phyloP scores from a whole-genome alignment of 2,888 invertebrate genomes.

The Pterobdella sp. region DNA sequence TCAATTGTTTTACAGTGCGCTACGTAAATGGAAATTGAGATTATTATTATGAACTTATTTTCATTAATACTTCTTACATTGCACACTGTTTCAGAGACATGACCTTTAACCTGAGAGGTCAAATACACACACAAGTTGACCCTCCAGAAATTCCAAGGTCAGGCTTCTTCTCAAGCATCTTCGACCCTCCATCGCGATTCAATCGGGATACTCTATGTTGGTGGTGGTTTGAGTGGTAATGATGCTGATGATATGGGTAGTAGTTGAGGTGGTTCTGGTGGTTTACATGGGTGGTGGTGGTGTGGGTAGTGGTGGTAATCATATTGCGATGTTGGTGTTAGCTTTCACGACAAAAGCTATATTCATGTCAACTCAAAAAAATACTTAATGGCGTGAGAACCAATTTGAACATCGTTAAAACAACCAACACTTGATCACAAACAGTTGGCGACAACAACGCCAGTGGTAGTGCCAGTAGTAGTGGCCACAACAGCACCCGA shows the following conservation, averaged over 20 bases:
- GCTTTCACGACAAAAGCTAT: too few relatives aligned
- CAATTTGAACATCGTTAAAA: too few relatives aligned
- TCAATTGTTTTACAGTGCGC: background rate
- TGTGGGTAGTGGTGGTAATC: background rate
- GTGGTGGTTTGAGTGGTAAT: background rate
- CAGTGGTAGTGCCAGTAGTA: too few relatives aligned
- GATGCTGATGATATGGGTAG: background rate
- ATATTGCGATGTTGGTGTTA: background rate
- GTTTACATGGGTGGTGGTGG: background rate
- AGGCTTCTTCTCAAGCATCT: conserved; percentile 20
- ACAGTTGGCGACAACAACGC: too few relatives aligned
- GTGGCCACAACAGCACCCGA: too few relatives aligned
- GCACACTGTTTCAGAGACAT: background rate
- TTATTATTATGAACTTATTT: too few relatives aligned
- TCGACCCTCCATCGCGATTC: background rate
- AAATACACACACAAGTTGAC: background rate
- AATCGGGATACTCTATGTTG: conserved; percentile 19
- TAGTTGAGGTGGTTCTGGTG: background rate
- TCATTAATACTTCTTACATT: too few relatives aligned
- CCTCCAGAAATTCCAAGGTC: conserved; percentile 11
- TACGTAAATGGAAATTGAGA: too few relatives aligned
- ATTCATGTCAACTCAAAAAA: too few relatives aligned
- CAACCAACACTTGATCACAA: too few relatives aligned
- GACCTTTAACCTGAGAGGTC: background rate
- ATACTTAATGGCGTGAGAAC: too few relatives aligned